Evolutionary conservation across 2,888 invertebrate genomes (phyloP), one percentile per base, ranked within the genome.

Genomic region (Dastarcus helophoroides): DNA sequence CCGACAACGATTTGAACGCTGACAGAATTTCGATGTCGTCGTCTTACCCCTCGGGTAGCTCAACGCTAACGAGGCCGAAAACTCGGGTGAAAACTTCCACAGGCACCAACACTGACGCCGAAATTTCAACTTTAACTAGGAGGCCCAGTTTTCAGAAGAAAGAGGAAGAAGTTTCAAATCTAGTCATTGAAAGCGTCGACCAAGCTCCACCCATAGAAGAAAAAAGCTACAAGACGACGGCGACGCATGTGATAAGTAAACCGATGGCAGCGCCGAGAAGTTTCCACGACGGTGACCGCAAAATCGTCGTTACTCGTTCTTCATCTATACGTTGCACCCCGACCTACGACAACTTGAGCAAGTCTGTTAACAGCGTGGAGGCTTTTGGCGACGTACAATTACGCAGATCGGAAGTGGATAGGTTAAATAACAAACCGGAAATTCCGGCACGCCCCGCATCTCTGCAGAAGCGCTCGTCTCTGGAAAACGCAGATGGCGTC

Each of bases 361-460:
- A 22, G n/a, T 26, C 40, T 15, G 14, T 33, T 22, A 35, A 33
- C 16, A 24, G 32, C 4, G 22, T 37, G 19, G 42, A 46, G 4
- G 43, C 38, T 27, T 47, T 43, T 14, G 52, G 53, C 13, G 58
- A 58, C 31, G 71, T 75, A 24, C 68, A 67, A 50, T 54, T 76
- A 40, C 66, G 76, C 14, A 54, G 53, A 38, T 62, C 61, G 29
- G 54, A 53, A 45, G 55, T 57, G 36, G 63, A 64, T 35, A 47
- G 63, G 14, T 58, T 62, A 15, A n/a, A n/a, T n/a, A 64, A 71
- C 53, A 86, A 86, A 59, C 86, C 86, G 4, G 79, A 79, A 29
- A 73, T 86, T 42, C 86, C 86, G 28, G 83, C 84, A 56, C 69
- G 86, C 32, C 85, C 85, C 9, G 74, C 78, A 22, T 73, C 76